These are phyloP conservation scores for Malurus leucopterus DNA, from an alignment of 2,797 vertebrate genomes.

Conservation along the genomic window DNA sequence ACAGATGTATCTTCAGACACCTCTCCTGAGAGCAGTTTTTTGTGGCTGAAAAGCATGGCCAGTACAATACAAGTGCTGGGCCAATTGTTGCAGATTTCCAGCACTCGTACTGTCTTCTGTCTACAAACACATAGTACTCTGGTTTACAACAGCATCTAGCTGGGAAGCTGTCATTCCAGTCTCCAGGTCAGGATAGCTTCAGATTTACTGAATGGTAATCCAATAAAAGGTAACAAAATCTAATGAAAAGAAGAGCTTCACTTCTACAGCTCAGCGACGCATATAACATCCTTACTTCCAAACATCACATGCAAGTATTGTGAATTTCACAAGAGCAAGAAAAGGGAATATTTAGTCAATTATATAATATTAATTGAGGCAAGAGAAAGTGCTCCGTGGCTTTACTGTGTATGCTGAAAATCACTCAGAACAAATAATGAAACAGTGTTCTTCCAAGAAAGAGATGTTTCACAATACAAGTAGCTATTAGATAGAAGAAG, in stretches of 20 bases:
- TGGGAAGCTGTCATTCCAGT: not conserved
- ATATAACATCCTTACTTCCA: not conserved
- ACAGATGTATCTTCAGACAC: not conserved
- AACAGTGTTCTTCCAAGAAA: constrained; percentile 5
- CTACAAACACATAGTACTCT: not conserved
- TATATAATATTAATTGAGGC: not conserved
- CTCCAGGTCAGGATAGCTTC: not conserved
- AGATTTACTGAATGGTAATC: not conserved
- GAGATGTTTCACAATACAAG: not conserved
- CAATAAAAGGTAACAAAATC: not conserved
- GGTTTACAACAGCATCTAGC: not conserved
- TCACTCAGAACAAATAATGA: constrained; percentile 19
- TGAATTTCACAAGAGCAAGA: constrained; percentile 22
- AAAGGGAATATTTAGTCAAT: constrained; percentile 24
- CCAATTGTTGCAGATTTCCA: not conserved
- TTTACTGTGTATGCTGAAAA: not conserved
- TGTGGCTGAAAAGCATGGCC: not conserved
- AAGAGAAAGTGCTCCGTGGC: not conserved
- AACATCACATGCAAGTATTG: not conserved
- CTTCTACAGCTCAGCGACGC: not conserved
- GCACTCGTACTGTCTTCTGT: not conserved
- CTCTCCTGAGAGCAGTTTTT: not conserved
- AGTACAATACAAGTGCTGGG: not conserved
- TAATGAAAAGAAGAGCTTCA: not conserved
- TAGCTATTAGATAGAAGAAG: constrained; percentile 5